phyloP scores from a whole-genome alignment of 2,888 invertebrate species.

The Apodemia zela region DNA sequence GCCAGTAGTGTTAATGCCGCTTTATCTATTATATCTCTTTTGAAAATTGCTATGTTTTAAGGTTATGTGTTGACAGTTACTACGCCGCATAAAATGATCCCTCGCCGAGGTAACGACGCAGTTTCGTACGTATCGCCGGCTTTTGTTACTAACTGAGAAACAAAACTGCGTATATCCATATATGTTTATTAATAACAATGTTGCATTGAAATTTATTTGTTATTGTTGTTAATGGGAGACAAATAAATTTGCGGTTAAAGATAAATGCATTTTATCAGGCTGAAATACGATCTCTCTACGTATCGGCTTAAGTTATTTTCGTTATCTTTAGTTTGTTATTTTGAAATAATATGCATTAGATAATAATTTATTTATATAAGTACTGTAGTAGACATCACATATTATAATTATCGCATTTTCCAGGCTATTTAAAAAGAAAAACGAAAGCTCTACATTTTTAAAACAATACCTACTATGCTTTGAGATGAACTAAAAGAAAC shows the following conservation, averaged over 20 bases:
- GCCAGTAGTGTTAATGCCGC: conserved; percentile 20
- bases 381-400: too few species aligned
- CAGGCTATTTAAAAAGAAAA: background rate
- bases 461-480: too few species aligned
- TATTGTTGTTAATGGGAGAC: conserved; percentile 3
- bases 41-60: conserved; percentile 39
- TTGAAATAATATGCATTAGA: background rate
- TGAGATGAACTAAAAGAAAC: too few species aligned
- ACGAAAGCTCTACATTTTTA: background rate
- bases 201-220: conserved; percentile 32
- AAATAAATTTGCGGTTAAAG: conserved; percentile 2
- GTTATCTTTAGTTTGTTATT: conserved; percentile 10
- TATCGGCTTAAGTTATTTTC: too few species aligned
- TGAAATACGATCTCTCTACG: conserved; percentile 1
- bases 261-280: background rate
- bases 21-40: conserved; percentile 22
- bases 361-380: background rate
- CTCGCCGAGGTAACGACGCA: conserved; percentile 59
- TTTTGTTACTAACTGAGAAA: conserved; percentile 69
- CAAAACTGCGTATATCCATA: conserved; percentile 59
- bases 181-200: conserved; percentile 39
- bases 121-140: conserved; percentile 55
- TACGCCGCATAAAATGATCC: conserved; percentile 61
- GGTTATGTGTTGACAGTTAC: conserved; percentile 60
- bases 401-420: background rate